These are phyloP conservation scores for Agrochola lychnidis DNA, from an alignment of 2,888 invertebrate genomes.

Conservation along the genomic window DNA sequence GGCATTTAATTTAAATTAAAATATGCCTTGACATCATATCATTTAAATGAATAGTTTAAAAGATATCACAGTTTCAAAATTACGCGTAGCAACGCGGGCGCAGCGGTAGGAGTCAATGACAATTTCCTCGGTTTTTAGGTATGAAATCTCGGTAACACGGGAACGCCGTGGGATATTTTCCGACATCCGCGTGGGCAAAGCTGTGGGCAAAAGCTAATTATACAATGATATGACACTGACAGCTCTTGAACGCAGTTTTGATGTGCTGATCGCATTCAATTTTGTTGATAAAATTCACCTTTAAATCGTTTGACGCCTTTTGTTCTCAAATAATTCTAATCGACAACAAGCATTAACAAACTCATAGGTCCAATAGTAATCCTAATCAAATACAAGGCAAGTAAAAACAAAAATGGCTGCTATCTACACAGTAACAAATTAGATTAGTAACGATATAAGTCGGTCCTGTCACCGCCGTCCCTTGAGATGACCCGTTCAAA, in stretches of 20 bases:
- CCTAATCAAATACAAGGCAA: constrained; percentile 31
- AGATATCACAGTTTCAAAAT: too few species aligned
- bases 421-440: constrained; percentile 34
- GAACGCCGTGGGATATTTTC: too few species aligned
- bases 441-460: constrained; percentile 43
- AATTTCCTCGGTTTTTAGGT: too few species aligned
- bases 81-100: too few species aligned
- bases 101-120: too few species aligned
- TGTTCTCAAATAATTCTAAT: not conserved
- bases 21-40: too few species aligned
- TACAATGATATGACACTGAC: not conserved
- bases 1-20: too few species aligned
- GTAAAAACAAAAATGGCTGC: constrained; percentile 31
- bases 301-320: not conserved
- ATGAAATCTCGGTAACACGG: too few species aligned
- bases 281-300: not conserved
- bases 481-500: constrained; percentile 59
- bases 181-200: too few species aligned
- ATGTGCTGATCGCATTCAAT: not conserved
- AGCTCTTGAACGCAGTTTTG: not conserved
- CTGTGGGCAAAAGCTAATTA: too few species aligned
- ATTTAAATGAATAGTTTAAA: too few species aligned
- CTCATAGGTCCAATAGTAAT: constrained; percentile 13
- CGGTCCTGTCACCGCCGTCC: constrained; percentile 37
- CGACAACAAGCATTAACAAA: not conserved